These are phyloP conservation scores for Heliocidaris erythrogramma DNA, from an alignment of 35 echinoderm and acorn worm genomes.

Conservation along the genomic window DNA sequence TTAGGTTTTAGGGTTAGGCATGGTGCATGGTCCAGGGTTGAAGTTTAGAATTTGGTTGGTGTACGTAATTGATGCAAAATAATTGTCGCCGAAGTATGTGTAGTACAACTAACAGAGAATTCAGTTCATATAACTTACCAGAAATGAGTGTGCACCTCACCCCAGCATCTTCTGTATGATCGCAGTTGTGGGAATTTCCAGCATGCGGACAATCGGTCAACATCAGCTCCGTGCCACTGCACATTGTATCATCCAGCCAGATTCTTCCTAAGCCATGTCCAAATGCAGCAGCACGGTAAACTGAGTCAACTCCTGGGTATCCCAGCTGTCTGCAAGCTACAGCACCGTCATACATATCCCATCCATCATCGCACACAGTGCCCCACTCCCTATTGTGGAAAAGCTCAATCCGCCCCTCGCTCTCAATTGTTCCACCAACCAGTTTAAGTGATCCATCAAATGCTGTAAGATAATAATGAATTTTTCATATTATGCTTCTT, in stretches of 20 bases:
- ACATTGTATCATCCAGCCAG: not conserved
- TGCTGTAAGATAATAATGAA: not conserved
- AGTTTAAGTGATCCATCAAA: not conserved
- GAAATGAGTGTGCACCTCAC: no score
- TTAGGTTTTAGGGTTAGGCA: no score
- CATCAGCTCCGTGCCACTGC: not conserved
- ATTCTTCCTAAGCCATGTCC: slow-evolving; percentile 15
- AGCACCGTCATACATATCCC: slow-evolving; percentile 21
- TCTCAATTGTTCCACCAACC: not conserved
- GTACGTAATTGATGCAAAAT: no score
- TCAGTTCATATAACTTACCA: no score
- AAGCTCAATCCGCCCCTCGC: slow-evolving; percentile 39
- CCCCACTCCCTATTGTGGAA: slow-evolving; percentile 36
- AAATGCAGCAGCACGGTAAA: not conserved
- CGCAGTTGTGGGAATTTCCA: no score
- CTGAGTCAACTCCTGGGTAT: not conserved
- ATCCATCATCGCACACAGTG: slow-evolving; percentile 33
- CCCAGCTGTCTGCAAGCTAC: slow-evolving; percentile 46
- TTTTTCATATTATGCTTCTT: no score
- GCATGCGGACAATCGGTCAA: no score
- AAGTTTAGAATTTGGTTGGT: no score
- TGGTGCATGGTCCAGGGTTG: no score
- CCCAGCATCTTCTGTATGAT: no score
- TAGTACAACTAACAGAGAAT: no score
- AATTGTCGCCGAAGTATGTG: no score